Conservation (phyloP, 2,888 invertebrate genomes). For the Leptopilina syphax region DNA sequence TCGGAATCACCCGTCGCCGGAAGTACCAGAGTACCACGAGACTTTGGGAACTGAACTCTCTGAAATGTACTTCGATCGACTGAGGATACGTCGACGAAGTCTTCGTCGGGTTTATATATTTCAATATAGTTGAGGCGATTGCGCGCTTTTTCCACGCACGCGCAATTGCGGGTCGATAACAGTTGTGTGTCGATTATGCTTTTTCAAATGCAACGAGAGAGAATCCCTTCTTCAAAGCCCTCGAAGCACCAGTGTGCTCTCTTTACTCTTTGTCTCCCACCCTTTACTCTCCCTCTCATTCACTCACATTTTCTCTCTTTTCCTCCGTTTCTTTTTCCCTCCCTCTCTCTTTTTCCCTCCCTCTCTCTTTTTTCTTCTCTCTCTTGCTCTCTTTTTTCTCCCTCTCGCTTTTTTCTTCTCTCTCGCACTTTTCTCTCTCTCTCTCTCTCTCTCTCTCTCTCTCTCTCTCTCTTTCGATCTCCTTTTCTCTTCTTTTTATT, state of each 20-base stretch:
- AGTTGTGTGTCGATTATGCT: conserved; percentile 51
- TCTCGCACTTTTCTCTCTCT: neutral
- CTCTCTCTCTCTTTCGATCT: conserved; percentile 49
- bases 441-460: neutral
- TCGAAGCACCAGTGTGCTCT: conserved; percentile 33
- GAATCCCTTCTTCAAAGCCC: conserved; percentile 42
- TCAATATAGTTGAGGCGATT: conserved; percentile 60
- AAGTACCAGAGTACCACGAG: conserved; percentile 31
- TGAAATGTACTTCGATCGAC: conserved; percentile 53
- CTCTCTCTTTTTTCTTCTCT: conserved; percentile 45
- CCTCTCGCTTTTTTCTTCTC: conserved; percentile 12
- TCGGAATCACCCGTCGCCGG: conserved; percentile 70
- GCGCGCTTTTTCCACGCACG: conserved; percentile 72
- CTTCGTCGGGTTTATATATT: conserved; percentile 36
- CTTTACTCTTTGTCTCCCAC: conserved; percentile 46
- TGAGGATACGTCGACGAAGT: conserved; percentile 43
- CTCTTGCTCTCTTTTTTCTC: no score
- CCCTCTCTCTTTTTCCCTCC: conserved; percentile 44
- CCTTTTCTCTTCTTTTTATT: conserved; percentile 48
- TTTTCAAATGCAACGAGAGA: conserved; percentile 46
- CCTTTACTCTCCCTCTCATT: conserved; percentile 31
- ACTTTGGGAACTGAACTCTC: conserved; percentile 43
- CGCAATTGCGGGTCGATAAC: conserved; percentile 73
- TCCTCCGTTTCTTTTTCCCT: conserved; percentile 49
- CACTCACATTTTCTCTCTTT: conserved; percentile 21